Conservation (phyloP, 2,797 vertebrate species). For the Notamacropus eugenii region DNA sequence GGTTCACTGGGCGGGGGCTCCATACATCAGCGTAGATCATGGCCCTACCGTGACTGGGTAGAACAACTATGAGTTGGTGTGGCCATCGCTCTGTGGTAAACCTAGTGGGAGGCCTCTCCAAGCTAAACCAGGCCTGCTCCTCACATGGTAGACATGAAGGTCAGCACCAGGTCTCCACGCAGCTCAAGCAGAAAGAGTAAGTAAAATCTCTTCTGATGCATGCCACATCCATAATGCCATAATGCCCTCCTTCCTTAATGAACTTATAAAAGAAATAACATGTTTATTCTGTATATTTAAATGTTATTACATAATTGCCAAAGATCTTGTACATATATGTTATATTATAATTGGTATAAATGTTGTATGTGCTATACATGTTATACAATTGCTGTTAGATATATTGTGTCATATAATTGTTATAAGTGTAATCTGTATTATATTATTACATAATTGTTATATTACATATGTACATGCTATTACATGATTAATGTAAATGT, state of each 20-base stretch:
- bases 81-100: not conserved
- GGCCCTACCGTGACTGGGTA: not conserved
- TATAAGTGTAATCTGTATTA: not conserved
- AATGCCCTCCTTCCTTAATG: not conserved
- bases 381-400: not conserved
- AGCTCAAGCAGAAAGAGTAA: not conserved
- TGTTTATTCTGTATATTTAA: not conserved
- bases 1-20: not conserved
- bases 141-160: not conserved
- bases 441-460: not conserved
- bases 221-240: not conserved
- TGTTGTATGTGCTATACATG: not conserved
- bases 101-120: not conserved
- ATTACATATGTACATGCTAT: not conserved
- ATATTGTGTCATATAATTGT: not conserved
- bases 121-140: not conserved
- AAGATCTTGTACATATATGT: not conserved
- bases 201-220: not conserved
- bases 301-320: not conserved
- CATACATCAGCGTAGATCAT: not conserved
- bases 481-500: not conserved
- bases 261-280: not conserved
- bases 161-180: not conserved
- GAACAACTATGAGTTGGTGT: not conserved
- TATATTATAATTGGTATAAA: not conserved